Base-by-base conservation (phyloP, 2,888 invertebrate genomes). In the Microctonus aethiopoides region DNA sequence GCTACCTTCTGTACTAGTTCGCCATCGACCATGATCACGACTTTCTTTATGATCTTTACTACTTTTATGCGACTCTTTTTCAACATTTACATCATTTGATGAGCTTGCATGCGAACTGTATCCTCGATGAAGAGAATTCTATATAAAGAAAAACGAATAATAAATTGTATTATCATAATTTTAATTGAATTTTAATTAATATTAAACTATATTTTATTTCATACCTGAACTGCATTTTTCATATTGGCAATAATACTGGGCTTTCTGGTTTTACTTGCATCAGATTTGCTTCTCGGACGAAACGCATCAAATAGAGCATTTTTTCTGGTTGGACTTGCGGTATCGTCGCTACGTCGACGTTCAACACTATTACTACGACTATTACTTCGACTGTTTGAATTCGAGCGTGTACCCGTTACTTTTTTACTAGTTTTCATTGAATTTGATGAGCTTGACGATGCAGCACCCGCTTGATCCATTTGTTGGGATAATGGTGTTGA, bases 271-370 rank as follows among this genome's bases (percentile, higher is more conserved):
- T 89, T 89, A 75, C 89, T 89, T 69, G 94, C 94, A 86, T 94
- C 94, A 36, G 93, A 92, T 85, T 93, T 93, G 75, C 92, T 92
- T 72, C 93, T 89, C 61, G 92, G 92, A 77, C 94, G 88, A 83
- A 95, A 94, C 51, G 94, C 93, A 84, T 95, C 94, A 81, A 95
- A 92, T 76, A 95, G 88, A 0, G 92, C 92, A 9, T 93, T 92
- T 71, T 92, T 89, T 22, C 93, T 91, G 78, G 92, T 92, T 36
- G 92, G 92, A 79, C 91, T 92, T 74, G 90, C 89, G 52, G 91
- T 92, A 75, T 91, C 91, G 70, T 85, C 85, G 7, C 83, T 85
- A 72, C 75, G 81, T 67, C 82, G 78, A 56, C 85, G 81, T 70
- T 86, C 86, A 59, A 81, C 80, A 68, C 85, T 85, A 75, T 80